Evolutionary conservation across 2,888 invertebrate genomes (phyloP), one percentile per base, ranked within the genome.

Genomic region (Gandaritis pyraliata): DNA sequence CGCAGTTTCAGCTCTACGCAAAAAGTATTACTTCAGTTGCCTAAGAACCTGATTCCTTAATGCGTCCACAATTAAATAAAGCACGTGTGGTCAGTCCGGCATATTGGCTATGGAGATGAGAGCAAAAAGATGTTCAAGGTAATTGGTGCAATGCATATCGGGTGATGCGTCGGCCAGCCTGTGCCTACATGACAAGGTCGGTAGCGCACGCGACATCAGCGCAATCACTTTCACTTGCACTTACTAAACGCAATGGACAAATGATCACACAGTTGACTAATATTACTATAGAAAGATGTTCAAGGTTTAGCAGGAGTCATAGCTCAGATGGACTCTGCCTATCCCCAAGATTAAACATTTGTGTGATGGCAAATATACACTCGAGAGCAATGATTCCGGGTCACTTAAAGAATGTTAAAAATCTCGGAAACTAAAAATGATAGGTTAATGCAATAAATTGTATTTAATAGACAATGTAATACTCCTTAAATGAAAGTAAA

Each of bases 151-250:
- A 23, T 23, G 33, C 72, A 72, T 70, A 76, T 72, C 75, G 66
- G 68, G 65, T 74, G 64, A 66, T 67, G 62, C 72, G 73, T 66
- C 66, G 66, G 68, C 68, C 71, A 69, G 61, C 66, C 64, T 50
- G 56, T 43, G 78, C 74, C 75, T 86, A 86, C 88, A 89, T 83
- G 89, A 89, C 91, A 91, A 91, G 90, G 91, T 88, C 90, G 88
- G 85, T 76, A 68, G 75, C 80, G 85, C 88, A 86, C 87, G 88
- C 90, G 90, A 90, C 90, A 87, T 33, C 33, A 78, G n/a, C 16
- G 86, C 86, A 86, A 88, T 89, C 90, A 90, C 90, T 90, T 92
- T 91, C 91, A 90, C 90, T 84, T 81, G 78, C 60, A 46, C 66
- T 60, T 50, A 46, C 41, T 33, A 86, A 88, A 87, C 81, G 81